Base-by-base conservation (phyloP, 1,140 invertebrate species). In the Tyrophagus putrescentiae region DNA sequence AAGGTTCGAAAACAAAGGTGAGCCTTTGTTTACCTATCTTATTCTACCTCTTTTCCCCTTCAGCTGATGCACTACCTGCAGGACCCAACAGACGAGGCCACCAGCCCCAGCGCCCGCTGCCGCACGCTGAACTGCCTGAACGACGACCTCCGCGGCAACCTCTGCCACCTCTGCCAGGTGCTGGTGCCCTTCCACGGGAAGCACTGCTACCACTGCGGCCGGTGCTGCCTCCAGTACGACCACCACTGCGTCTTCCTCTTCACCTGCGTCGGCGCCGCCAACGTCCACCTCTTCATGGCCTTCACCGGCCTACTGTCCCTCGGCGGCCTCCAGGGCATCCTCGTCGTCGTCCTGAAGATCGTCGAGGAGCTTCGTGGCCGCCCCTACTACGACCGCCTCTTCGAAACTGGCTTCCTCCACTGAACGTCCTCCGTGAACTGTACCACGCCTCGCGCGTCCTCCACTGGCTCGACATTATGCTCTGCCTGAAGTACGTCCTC, bases 241-340 rank as follows among this genome's bases (percentile, higher is more conserved):
- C 90, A 95, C 72, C 90, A 95, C 67, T 95, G 90, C 70, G 87
- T 88, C 0, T 94, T 91, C 68, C 89, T 95, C 64, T 87, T 91
- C 70, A 93, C 92, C 69, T 95, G 90, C 71, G 85, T 95, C 9
- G 85, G 85, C 2, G 72, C 88, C 21, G 77, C 80, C 41, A 89
- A 89, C 69, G 5, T 7, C 4, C 5, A 50, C 28, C n/a, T n/a
- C 4, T 60, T 60, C 34, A 50, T 60, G n/a, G 11, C 23, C 41
- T 31, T 60, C 9, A 60, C 5, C 41, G 6, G 32, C 7, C 16
- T 13, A n/a, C 21, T 60, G 27, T 7, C 41, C 6, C 16, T 60
- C 13, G 16, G 3, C 27, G 59, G 59, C 7, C 3, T 60, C 13
- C 11, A 52, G 5, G 36, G 28, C 18, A 3, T 31, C 3, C 5